Percentiles rank a stretch among this genome's conserved stretches.
Evolutionary conservation across 2,113 vertebrate genomes (phyloP).

Genomic region (Ginglymostoma cirratum): DNA sequence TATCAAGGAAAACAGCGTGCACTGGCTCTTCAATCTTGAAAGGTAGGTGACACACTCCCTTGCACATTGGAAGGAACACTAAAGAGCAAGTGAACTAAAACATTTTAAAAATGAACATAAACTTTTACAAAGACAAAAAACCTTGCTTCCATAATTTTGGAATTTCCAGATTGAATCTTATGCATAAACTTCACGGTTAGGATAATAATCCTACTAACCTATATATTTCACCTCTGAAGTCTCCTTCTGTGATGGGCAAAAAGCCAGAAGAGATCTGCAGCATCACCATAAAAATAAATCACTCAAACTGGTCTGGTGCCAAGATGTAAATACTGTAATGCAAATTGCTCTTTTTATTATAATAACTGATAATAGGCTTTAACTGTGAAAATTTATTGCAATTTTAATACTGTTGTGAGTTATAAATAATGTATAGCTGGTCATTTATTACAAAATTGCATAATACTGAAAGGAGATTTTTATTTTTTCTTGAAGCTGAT

Average conservation of each 20-base stretch:
- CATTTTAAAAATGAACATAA: background rate
- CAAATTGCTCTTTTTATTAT: background rate
- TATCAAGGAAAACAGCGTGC: background rate
- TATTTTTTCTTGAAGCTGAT: background rate
- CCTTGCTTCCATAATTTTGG: background rate
- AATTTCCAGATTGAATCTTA: background rate
- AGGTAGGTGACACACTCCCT: background rate
- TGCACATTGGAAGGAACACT: background rate
- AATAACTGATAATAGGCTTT: background rate
- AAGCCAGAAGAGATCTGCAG: background rate
- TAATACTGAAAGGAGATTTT: background rate
- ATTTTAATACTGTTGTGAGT: background rate
- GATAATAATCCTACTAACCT: background rate
- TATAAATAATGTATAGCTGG: background rate
- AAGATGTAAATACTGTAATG: background rate
- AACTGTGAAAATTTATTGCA: background rate
- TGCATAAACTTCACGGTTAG: background rate
- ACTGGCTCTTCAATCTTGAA: background rate
- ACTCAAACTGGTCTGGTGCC: background rate
- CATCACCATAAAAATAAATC: background rate
- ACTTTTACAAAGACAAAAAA: background rate
- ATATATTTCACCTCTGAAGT: background rate
- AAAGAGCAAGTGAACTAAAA: background rate
- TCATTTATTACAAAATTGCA: background rate
- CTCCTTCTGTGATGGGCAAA: background rate